These are phyloP conservation scores for Streptopelia turtur DNA, from an alignment of 2,797 vertebrate genomes.

Conservation along the genomic window DNA sequence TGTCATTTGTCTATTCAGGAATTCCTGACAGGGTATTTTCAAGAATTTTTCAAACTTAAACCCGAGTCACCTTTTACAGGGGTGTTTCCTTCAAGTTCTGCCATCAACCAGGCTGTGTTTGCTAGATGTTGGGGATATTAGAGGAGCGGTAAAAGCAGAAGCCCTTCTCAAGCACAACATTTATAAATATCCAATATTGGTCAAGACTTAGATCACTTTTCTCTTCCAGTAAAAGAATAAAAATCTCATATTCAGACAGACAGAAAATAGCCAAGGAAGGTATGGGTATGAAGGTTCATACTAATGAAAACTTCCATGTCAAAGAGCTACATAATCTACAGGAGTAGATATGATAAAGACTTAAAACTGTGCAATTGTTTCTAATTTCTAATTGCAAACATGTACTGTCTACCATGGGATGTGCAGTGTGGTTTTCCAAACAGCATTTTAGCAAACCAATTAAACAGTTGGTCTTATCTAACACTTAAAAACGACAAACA, in stretches of 20 bases:
- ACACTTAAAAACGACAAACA: neutral
- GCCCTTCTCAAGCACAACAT: neutral
- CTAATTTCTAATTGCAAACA: neutral
- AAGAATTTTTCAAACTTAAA: neutral
- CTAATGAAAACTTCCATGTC: neutral
- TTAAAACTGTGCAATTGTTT: neutral
- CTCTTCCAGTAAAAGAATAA: neutral
- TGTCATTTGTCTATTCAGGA: neutral
- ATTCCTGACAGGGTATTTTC: neutral
- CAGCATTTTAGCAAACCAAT: neutral
- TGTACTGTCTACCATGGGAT: neutral
- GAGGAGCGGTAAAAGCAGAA: neutral
- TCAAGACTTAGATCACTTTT: neutral
- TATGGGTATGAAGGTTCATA: neutral
- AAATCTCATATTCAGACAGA: neutral
- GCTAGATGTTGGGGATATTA: neutral
- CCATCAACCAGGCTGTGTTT: neutral
- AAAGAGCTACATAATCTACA: neutral
- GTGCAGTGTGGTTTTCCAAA: neutral
- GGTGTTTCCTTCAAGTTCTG: neutral
- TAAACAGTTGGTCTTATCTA: neutral
- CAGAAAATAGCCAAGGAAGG: neutral
- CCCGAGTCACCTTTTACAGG: neutral
- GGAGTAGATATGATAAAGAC: neutral
- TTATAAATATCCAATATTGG: neutral